Conservation (phyloP, 1,140 invertebrate genomes). For the Trachelipus rathkii region DNA sequence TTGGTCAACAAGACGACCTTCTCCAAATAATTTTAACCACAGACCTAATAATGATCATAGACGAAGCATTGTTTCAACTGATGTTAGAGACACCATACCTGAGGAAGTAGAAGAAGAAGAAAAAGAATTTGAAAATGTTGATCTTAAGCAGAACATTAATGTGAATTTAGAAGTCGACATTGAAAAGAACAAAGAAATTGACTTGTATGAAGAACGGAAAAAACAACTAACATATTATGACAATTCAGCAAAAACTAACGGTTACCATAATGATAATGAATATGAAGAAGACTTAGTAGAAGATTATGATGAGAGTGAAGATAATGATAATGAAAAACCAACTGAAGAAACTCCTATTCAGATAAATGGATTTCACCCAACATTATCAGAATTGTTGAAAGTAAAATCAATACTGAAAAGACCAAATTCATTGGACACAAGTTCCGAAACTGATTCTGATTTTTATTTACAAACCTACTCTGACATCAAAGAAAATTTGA, state of each 20-base stretch:
- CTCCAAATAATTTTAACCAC: background rate
- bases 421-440: constrained; percentile 42
- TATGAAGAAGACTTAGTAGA: constrained; percentile 14
- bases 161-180: background rate
- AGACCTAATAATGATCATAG: background rate
- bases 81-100: background rate
- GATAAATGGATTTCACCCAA: constrained; percentile 30
- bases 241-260: background rate
- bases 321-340: background rate
- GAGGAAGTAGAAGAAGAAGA: constrained; percentile 1
- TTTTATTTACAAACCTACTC: constrained; percentile 33
- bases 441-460: constrained; percentile 44
- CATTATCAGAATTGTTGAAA: constrained; percentile 38
- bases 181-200: background rate
- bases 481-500: constrained; percentile 35
- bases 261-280: constrained; percentile 18
- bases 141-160: background rate
- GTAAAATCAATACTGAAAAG: constrained; percentile 44
- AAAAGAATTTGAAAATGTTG: background rate
- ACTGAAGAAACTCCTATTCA: constrained; percentile 22
- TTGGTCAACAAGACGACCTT: too few relatives aligned
- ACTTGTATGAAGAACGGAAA: background rate
- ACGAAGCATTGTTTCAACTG: background rate
- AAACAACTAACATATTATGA: too few relatives aligned
- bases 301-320: background rate